Evolutionary conservation across 2,888 invertebrate species (phyloP).

Genomic region (Resseliella maxima): DNA sequence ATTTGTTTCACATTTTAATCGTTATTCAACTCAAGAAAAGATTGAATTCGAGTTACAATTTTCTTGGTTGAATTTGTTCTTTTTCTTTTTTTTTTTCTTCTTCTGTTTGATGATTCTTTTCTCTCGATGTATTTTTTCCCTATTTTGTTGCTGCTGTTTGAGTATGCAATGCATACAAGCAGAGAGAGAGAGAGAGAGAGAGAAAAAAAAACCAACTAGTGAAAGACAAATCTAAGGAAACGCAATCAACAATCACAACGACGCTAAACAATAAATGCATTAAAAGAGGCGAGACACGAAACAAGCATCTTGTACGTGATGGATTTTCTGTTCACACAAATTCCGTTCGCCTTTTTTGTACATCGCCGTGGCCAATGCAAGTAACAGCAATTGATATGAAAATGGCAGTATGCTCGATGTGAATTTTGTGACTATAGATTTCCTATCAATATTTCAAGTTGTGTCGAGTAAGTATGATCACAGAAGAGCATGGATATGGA

Average conservation of each 20-base stretch:
- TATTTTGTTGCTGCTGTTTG: background rate
- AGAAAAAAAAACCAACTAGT: background rate
- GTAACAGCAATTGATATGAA: slow-evolving; percentile 29
- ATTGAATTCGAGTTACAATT: background rate
- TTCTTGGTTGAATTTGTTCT: background rate
- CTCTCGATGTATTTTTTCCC: background rate
- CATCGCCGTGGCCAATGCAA: background rate
- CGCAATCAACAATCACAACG: slow-evolving; percentile 16
- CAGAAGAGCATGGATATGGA: too few species aligned
- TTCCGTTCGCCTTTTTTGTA: slow-evolving; percentile 40
- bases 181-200: background rate
- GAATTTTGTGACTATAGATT: slow-evolving; percentile 2
- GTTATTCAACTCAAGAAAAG: background rate
- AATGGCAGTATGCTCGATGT: slow-evolving; percentile 15
- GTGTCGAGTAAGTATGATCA: too few species aligned
- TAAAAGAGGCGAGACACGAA: slow-evolving; percentile 41
- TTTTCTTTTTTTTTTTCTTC: background rate
- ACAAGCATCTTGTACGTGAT: slow-evolving; percentile 55
- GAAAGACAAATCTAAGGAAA: background rate
- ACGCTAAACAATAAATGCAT: slow-evolving; percentile 28
- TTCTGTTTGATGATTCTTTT: background rate
- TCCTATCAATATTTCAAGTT: slow-evolving; percentile 31
- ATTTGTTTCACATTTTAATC: slow-evolving; percentile 29
- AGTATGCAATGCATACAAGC: background rate
- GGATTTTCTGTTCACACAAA: slow-evolving; percentile 49